These are phyloP conservation scores for Orchesella cincta DNA, from an alignment of 1,140 invertebrate genomes.

Conservation along the genomic window DNA sequence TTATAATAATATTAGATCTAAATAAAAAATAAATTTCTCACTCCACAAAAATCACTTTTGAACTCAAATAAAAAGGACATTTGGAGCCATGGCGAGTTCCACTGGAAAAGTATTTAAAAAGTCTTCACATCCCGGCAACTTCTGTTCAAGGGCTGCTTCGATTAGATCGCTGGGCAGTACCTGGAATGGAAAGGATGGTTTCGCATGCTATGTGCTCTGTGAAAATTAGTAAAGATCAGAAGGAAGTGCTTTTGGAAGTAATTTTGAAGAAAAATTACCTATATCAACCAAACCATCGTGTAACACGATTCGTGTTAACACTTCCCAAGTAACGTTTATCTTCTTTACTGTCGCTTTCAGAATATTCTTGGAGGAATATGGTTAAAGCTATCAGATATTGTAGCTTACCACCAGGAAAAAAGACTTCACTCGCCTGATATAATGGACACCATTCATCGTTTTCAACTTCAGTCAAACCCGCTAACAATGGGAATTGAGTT, in stretches of 20 bases:
- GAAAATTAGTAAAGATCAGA: neutral
- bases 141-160: neutral
- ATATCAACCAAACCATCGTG: too few relatives aligned
- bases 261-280: too few relatives aligned
- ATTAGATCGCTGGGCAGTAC: conserved; percentile 42
- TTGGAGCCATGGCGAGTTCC: conserved; percentile 3
- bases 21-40: too few relatives aligned
- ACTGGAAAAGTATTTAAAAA: conserved; percentile 6
- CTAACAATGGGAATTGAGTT: conserved; percentile 36
- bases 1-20: too few relatives aligned
- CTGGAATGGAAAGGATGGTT: conserved; percentile 32
- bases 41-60: too few relatives aligned
- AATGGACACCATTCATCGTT: conserved; percentile 25
- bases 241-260: conserved; percentile 21
- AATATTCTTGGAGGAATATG: conserved; percentile 33
- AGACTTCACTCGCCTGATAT: conserved; percentile 42
- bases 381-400: conserved; percentile 13
- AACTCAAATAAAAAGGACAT: too few relatives aligned
- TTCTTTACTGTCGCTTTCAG: too few relatives aligned
- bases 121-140: neutral
- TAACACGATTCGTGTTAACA: too few relatives aligned
- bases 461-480: conserved; percentile 18
- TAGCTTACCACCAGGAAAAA: neutral
- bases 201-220: conserved; percentile 34
- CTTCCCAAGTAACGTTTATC: too few relatives aligned